Conservation (phyloP, 2,888 invertebrate species). For the Ametastegia equiseti region DNA sequence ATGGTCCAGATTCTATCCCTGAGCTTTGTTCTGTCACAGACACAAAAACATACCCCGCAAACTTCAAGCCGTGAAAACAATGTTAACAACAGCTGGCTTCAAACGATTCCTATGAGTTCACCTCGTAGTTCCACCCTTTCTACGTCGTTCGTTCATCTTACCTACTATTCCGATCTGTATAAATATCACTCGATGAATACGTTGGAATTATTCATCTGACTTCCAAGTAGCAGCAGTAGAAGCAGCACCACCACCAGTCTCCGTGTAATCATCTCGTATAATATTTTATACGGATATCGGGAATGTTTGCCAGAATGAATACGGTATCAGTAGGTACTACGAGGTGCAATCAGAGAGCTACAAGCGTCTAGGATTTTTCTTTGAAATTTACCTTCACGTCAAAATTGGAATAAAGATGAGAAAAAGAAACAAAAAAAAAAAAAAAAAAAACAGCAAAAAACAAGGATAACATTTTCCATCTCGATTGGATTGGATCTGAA, state of each 20-base stretch:
- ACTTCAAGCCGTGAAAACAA: constrained; percentile 28
- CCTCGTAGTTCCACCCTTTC: background rate
- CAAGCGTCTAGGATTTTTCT: background rate
- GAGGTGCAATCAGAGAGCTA: background rate
- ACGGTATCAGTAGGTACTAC: background rate
- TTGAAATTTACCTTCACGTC: background rate
- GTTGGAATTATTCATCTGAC: constrained; percentile 2
- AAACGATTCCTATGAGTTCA: background rate
- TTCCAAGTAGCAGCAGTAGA: background rate
- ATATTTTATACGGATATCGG: background rate
- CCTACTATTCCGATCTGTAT: background rate
- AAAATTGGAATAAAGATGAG: background rate
- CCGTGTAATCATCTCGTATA: too few relatives aligned
- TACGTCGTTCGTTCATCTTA: background rate
- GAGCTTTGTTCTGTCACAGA: constrained; percentile 20
- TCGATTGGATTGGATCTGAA: background rate
- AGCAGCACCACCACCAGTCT: too few relatives aligned
- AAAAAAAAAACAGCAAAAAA: background rate
- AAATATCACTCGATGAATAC: constrained; percentile 22
- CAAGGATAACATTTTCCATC: background rate
- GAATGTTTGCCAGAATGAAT: background rate
- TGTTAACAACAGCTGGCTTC: constrained; percentile 36
- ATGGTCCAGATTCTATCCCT: background rate
- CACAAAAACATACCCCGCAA: background rate
- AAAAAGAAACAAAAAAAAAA: background rate